Conservation (phyloP, 1,140 invertebrate genomes). For the Bombus impatiens region DNA sequence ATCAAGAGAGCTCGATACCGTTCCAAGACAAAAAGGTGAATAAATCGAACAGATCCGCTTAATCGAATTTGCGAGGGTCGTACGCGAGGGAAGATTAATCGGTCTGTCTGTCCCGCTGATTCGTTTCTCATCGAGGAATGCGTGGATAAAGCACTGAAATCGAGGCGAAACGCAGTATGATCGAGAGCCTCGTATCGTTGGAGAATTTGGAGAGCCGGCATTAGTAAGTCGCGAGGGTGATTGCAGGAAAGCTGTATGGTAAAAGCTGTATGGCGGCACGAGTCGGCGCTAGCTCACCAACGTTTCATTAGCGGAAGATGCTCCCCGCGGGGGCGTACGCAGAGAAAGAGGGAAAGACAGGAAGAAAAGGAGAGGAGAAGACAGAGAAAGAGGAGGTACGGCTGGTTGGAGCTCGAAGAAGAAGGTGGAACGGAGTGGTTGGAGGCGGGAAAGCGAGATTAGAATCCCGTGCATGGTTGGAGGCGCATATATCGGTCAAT, state of each 20-base stretch:
- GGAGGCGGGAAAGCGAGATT: slow-evolving; percentile 78
- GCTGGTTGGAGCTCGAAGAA: slow-evolving; percentile 65
- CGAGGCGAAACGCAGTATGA: slow-evolving; percentile 65
- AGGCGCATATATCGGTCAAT: slow-evolving; percentile 72
- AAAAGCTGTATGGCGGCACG: slow-evolving; percentile 77
- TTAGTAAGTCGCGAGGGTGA: slow-evolving; percentile 77
- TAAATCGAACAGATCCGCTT: not conserved
- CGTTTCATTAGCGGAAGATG: slow-evolving; percentile 82
- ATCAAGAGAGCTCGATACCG: not conserved
- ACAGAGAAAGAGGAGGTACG: slow-evolving; percentile 23
- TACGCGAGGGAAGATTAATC: not conserved
- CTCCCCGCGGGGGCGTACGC: slow-evolving; percentile 75
- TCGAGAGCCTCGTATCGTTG: slow-evolving; percentile 33
- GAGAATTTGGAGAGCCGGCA: slow-evolving; percentile 51
- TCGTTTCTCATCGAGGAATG: slow-evolving; percentile 43
- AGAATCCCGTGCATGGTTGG: slow-evolving; percentile 78
- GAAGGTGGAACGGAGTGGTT: slow-evolving; percentile 63
- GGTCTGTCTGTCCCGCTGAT: not conserved
- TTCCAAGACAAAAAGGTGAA: too few species aligned
- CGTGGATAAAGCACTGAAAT: slow-evolving; percentile 55
- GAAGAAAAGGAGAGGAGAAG: slow-evolving; percentile 19
- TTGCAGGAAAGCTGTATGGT: slow-evolving; percentile 60
- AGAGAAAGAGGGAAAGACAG: slow-evolving; percentile 47
- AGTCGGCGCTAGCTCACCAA: slow-evolving; percentile 80
- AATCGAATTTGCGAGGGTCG: not conserved